Percentiles rank a stretch among this genome's conserved stretches.
phyloP scores from a whole-genome alignment of 2,888 invertebrate species.

The Pheosia tremula region DNA sequence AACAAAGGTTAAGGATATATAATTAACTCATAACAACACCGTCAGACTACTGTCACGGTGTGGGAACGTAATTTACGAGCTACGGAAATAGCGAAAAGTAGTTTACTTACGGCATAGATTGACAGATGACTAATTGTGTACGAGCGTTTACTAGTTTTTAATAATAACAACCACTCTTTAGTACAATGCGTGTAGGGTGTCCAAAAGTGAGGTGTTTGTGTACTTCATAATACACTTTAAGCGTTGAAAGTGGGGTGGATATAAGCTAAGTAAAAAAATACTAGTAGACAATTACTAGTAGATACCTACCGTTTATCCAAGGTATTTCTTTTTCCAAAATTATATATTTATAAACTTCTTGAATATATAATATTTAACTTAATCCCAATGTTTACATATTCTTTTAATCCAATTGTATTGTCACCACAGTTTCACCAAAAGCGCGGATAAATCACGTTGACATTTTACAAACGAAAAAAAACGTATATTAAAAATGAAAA shows the following conservation, averaged over 20 bases:
- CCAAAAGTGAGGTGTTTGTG: neutral
- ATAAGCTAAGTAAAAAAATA: too few relatives aligned
- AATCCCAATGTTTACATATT: neutral
- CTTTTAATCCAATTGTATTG: constrained; percentile 12
- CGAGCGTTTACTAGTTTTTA: constrained; percentile 63
- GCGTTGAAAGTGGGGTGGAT: too few relatives aligned
- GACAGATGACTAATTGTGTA: constrained; percentile 71
- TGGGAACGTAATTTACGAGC: constrained; percentile 64
- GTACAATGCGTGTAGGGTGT: constrained; percentile 35
- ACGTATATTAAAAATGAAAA: constrained; percentile 1
- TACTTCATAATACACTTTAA: too few relatives aligned
- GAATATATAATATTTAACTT: neutral
- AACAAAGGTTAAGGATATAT: constrained; percentile 43
- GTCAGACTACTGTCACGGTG: constrained; percentile 63
- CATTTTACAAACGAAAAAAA: too few relatives aligned
- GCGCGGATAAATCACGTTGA: constrained; percentile 52
- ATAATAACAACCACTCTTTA: constrained; percentile 55
- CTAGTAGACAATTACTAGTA: too few relatives aligned
- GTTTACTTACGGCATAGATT: constrained; percentile 38
- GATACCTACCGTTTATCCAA: too few relatives aligned
- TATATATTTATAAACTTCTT: too few relatives aligned
- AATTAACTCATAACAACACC: constrained; percentile 64
- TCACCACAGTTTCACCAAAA: constrained; percentile 30
- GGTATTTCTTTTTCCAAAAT: too few relatives aligned
- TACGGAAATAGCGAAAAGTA: constrained; percentile 55